These are phyloP conservation scores for Cariama cristata DNA, from an alignment of 2,113 vertebrate genomes.

Conservation along the genomic window DNA sequence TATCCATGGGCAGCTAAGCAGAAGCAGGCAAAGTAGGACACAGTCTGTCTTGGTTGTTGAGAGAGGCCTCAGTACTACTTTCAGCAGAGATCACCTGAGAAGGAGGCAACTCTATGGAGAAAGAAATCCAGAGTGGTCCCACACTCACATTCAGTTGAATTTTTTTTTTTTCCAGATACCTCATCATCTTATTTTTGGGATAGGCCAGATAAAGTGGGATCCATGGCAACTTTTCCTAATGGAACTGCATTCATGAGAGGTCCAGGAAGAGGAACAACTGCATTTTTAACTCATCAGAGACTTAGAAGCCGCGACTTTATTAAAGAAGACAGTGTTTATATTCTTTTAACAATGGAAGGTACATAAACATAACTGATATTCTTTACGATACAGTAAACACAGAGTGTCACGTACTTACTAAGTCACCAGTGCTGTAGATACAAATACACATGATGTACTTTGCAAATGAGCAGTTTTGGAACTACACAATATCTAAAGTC, in stretches of 20 bases:
- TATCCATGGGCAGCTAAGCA: background rate
- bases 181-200: conserved; percentile 79
- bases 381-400: background rate
- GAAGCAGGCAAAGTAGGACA: background rate
- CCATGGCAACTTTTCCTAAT: conserved; percentile 67
- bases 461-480: background rate
- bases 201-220: conserved; percentile 83
- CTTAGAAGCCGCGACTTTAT: conserved; percentile 84
- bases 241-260: conserved; percentile 81
- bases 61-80: background rate
- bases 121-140: background rate
- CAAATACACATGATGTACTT: background rate
- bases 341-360: conserved; percentile 88
- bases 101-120: background rate
- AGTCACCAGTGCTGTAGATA: background rate
- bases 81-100: background rate
- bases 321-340: conserved; percentile 82
- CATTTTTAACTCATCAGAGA: conserved; percentile 81
- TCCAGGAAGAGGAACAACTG: conserved; percentile 70
- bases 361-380: background rate
- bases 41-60: background rate
- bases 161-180: background rate
- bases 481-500: background rate
- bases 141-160: background rate
- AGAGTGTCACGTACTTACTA: background rate